Evolutionary conservation across 2,888 invertebrate species (phyloP).

Genomic region (Metopia argyrocephala): DNA sequence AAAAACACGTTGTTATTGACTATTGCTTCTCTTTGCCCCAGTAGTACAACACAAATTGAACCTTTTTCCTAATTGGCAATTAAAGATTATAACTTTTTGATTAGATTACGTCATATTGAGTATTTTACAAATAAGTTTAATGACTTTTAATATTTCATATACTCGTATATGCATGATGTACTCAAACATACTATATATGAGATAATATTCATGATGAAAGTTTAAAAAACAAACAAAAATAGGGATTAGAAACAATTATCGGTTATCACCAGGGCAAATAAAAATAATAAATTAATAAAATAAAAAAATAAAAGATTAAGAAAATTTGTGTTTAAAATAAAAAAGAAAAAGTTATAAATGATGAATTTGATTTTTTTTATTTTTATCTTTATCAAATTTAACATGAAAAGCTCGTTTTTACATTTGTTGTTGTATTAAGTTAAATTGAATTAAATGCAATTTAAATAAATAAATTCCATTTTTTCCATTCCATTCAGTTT

Average conservation of each 20-base stretch:
- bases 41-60: not conserved
- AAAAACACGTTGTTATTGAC: conserved; percentile 34
- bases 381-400: not conserved
- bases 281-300: not conserved
- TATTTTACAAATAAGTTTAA: not conserved
- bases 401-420: not conserved
- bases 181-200: too few relatives aligned
- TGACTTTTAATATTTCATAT: not conserved
- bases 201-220: too few relatives aligned
- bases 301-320: not conserved
- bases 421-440: conserved; percentile 19
- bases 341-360: not conserved
- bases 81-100: conserved; percentile 43
- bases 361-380: not conserved
- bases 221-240: not conserved
- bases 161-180: too few relatives aligned
- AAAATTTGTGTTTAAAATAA: not conserved
- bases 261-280: too few relatives aligned
- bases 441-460: conserved; percentile 63
- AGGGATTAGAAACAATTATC: not conserved
- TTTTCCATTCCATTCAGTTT: conserved; percentile 39
- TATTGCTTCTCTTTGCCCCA: conserved; percentile 1
- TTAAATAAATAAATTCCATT: conserved; percentile 26
- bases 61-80: not conserved
- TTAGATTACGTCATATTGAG: conserved; percentile 32